A percentile compares a stretch with the other conserved stretches of the same genome.
phyloP scores from a whole-genome alignment of 1,140 invertebrate species.

The Bacillus rossius region DNA sequence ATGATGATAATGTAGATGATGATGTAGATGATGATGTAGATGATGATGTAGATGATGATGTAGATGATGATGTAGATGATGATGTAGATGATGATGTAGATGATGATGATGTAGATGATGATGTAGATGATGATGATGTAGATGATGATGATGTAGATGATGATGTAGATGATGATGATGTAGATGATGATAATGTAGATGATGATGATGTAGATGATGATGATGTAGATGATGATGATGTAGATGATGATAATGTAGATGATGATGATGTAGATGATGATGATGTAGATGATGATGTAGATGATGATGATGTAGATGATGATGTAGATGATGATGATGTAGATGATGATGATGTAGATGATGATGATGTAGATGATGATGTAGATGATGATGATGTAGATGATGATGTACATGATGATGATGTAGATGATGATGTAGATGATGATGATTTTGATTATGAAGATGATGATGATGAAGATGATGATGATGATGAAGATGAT shows the following conservation, averaged over 20 bases:
- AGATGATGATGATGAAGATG: not conserved
- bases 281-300: not conserved
- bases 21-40: too few relatives aligned
- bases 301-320: not conserved
- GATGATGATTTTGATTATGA: not conserved
- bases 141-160: not conserved
- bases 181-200: too few relatives aligned
- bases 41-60: too few relatives aligned
- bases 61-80: too few relatives aligned
- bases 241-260: not conserved
- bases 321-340: not conserved
- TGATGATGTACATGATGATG: not conserved
- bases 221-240: not conserved
- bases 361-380: not conserved
- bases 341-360: not conserved
- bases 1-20: too few relatives aligned
- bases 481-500: constrained; percentile 1
- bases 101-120: not conserved
- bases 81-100: not conserved
- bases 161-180: too few relatives aligned
- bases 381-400: constrained; percentile 3
- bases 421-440: not conserved
- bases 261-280: too few relatives aligned
- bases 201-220: not conserved
- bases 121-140: too few relatives aligned